These are phyloP conservation scores for Rhagium mordax DNA, from an alignment of 2,888 invertebrate genomes.

Conservation along the genomic window DNA sequence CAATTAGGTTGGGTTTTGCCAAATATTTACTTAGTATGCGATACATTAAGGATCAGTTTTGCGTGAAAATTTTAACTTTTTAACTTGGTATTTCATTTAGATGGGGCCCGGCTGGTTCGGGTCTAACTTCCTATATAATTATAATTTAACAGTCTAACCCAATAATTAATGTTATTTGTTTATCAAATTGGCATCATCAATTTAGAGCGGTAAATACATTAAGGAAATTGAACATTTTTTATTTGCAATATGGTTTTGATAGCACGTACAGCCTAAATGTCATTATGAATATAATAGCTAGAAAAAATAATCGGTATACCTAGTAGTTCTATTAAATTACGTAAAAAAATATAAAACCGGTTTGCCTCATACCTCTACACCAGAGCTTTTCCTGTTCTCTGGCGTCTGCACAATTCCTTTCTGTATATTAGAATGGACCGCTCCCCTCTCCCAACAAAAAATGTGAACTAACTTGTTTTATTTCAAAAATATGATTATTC, in stretches of 20 bases:
- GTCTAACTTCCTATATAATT: slow-evolving; percentile 30
- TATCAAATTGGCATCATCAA: slow-evolving; percentile 18
- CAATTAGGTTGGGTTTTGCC: slow-evolving; percentile 35
- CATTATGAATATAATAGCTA: neutral
- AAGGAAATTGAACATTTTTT: slow-evolving; percentile 19
- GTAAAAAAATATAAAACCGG: neutral
- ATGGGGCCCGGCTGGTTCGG: slow-evolving; percentile 3
- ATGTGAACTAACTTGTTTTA: neutral
- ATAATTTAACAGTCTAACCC: slow-evolving; percentile 22
- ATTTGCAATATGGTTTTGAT: neutral
- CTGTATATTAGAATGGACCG: neutral
- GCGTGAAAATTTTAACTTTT: slow-evolving; percentile 17
- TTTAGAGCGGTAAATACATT: slow-evolving; percentile 23
- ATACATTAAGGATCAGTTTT: slow-evolving; percentile 29
- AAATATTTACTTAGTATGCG: slow-evolving; percentile 33
- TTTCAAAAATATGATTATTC: neutral
- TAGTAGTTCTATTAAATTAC: neutral
- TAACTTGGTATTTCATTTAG: slow-evolving; percentile 21
- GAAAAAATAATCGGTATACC: slow-evolving; percentile 5
- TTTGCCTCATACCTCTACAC: neutral
- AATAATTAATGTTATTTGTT: slow-evolving; percentile 31
- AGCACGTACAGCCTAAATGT: neutral
- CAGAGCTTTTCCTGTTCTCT: neutral
- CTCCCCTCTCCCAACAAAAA: neutral
- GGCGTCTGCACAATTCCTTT: neutral